Conservation (phyloP, 2,888 invertebrate species). For the Heteromurus nitidus region DNA sequence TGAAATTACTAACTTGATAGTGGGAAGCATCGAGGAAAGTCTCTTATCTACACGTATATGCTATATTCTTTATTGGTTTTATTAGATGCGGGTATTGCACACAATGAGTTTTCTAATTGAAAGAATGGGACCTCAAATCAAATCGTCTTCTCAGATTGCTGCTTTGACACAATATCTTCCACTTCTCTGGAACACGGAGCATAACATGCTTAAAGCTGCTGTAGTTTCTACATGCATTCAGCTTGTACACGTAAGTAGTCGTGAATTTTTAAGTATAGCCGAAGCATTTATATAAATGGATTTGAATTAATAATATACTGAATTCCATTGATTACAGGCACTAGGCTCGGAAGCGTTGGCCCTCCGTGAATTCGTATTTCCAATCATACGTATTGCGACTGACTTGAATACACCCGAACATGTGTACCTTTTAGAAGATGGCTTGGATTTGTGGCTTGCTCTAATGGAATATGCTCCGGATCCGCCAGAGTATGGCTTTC, state of each 20-base stretch:
- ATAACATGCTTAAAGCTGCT: slow-evolving; percentile 93
- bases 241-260: slow-evolving; percentile 85
- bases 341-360: slow-evolving; percentile 77
- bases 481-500: slow-evolving; percentile 70
- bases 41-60: not conserved
- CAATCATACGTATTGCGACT: slow-evolving; percentile 84
- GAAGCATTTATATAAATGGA: no score
- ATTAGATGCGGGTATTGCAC: slow-evolving; percentile 90
- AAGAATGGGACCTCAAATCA: slow-evolving; percentile 86
- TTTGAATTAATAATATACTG: no score
- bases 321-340: slow-evolving; percentile 75
- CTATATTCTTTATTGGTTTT: not conserved
- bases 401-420: slow-evolving; percentile 85
- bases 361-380: slow-evolving; percentile 79
- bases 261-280: no score
- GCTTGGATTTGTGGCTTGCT: slow-evolving; percentile 91
- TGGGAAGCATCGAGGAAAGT: no score
- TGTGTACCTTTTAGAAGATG: slow-evolving; percentile 94
- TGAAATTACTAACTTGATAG: no score
- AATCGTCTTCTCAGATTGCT: slow-evolving; percentile 80
- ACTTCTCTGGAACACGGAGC: slow-evolving; percentile 88
- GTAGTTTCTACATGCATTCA: slow-evolving; percentile 91
- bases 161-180: slow-evolving; percentile 89
- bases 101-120: slow-evolving; percentile 93
- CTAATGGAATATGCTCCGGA: slow-evolving; percentile 86